phyloP scores from a whole-genome alignment of 1,140 invertebrate species.

The Drosophila athabasca region DNA sequence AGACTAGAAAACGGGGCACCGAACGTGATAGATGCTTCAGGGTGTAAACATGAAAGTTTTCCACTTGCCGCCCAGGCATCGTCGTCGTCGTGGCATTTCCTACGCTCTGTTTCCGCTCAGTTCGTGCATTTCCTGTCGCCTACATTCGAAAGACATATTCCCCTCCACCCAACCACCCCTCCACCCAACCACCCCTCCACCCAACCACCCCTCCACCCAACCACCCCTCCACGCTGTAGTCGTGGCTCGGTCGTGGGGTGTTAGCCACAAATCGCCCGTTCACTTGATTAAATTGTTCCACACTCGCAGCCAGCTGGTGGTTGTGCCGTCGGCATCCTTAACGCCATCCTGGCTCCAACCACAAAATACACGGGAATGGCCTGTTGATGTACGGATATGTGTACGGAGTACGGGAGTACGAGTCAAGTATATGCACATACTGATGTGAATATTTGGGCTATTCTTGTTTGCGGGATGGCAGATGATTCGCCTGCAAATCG shows the following conservation, averaged over 20 bases:
- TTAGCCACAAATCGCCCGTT: constrained; percentile 65
- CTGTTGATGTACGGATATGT: constrained; percentile 43
- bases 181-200: no score
- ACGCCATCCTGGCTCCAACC: no score
- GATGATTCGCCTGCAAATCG: constrained; percentile 43
- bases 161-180: no score
- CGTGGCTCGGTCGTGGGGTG: constrained; percentile 27
- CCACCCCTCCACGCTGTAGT: no score
- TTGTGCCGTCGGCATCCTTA: constrained; percentile 1
- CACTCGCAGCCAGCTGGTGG: constrained; percentile 29
- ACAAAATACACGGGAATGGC: constrained; percentile 23
- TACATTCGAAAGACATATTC: constrained; percentile 42
- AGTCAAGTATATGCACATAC: constrained; percentile 47
- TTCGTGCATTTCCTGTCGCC: constrained; percentile 63
- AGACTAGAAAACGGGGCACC: neutral
- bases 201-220: no score
- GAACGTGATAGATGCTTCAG: constrained; percentile 17
- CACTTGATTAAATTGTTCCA: constrained; percentile 74
- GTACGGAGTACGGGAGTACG: constrained; percentile 1
- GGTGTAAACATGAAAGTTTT: constrained; percentile 55
- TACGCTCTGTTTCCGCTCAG: constrained; percentile 59
- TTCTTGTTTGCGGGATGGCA: constrained; percentile 8
- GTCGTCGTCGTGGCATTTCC: constrained; percentile 40
- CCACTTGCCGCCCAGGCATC: constrained; percentile 46
- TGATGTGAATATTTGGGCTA: constrained; percentile 42